Conservation (phyloP, 2,797 vertebrate genomes). For the Rhynchonycteris naso region DNA sequence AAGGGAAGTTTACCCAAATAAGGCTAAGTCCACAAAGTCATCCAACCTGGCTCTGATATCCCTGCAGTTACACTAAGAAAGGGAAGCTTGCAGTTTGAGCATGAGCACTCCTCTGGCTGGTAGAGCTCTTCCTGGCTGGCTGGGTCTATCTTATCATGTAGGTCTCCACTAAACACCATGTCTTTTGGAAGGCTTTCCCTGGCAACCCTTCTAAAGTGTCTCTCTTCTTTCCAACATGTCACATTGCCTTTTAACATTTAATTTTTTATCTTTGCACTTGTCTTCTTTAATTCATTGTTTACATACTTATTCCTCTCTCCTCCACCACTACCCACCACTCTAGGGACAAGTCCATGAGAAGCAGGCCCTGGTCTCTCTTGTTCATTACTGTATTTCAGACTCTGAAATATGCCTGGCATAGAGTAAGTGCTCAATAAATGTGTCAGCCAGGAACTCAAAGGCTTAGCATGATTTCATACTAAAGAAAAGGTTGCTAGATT, state of each 20-base stretch:
- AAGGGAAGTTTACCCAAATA: background rate
- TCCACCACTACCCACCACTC: too few species aligned
- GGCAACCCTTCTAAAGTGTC: background rate
- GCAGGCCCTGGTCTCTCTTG: background rate
- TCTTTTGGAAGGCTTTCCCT: background rate
- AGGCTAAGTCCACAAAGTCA: background rate
- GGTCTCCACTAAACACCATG: background rate
- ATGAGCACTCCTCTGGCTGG: background rate
- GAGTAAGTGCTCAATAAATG: conserved; percentile 36
- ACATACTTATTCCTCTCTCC: background rate
- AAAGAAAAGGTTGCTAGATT: conserved; percentile 44
- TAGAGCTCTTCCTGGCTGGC: too few species aligned
- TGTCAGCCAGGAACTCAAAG: background rate
- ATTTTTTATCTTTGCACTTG: background rate
- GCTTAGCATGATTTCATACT: background rate
- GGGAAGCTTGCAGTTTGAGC: background rate
- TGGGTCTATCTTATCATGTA: background rate
- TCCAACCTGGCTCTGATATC: background rate
- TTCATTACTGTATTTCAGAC: background rate
- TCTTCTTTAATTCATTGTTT: background rate
- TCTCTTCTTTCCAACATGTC: background rate
- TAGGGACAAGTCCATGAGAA: background rate
- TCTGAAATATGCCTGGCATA: background rate
- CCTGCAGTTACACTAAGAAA: background rate
- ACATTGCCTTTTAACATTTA: background rate